Conservation (phyloP, 2,113 vertebrate species). For the Speoplatyrhinus poulsoni region DNA sequence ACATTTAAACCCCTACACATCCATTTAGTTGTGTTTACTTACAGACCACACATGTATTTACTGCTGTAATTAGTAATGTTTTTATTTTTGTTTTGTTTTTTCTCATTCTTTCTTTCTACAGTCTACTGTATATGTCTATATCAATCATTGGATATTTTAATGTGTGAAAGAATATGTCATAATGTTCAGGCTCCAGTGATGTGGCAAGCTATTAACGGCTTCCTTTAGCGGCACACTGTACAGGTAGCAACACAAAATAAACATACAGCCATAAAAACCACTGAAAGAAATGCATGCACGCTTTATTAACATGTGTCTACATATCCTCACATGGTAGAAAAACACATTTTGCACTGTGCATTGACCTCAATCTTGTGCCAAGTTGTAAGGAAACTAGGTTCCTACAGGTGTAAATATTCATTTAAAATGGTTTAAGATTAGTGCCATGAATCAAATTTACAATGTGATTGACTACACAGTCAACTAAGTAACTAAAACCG, state of each 20-base stretch:
- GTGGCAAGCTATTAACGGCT: no score
- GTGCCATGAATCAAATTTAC: constrained; percentile 15
- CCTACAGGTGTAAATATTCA: neutral
- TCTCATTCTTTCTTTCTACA: no score
- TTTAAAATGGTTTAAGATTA: constrained; percentile 7
- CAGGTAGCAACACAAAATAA: neutral
- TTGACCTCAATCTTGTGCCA: neutral
- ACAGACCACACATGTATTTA: no score
- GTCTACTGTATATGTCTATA: no score
- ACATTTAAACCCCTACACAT: neutral
- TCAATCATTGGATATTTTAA: no score
- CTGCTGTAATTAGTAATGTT: no score
- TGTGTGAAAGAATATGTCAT: no score
- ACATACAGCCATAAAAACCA: neutral
- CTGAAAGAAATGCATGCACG: neutral
- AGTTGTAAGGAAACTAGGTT: neutral
- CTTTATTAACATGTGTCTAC: neutral
- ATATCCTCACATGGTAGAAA: constrained; percentile 3
- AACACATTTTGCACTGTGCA: neutral
- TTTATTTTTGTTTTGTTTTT: no score
- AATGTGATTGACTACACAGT: constrained; percentile 14
- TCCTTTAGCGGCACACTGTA: neutral
- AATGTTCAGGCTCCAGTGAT: no score
- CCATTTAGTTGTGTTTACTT: neutral
- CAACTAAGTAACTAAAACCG: constrained; percentile 25